Percentiles rank a stretch among this genome's conserved stretches.
Evolutionary conservation across 2,888 invertebrate species (phyloP).

Genomic region (Chloroclysta siterata): DNA sequence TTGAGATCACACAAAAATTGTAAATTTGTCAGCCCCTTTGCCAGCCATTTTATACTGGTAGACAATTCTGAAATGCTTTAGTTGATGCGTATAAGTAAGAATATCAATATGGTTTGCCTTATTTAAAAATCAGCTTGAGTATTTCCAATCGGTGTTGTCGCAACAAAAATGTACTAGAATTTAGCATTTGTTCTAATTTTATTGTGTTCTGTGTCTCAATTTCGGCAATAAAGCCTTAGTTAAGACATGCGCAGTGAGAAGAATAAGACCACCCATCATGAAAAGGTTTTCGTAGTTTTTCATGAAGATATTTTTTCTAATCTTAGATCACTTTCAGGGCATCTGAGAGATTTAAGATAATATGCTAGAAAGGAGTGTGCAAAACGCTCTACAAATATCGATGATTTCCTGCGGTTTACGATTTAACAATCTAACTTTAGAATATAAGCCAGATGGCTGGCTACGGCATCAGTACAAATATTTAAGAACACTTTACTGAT

Average conservation of each 20-base stretch:
- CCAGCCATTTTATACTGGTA: too few relatives aligned
- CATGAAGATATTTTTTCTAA: conserved; percentile 10
- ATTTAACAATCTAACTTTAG: conserved; percentile 84
- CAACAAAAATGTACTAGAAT: background rate
- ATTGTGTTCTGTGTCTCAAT: conserved; percentile 15
- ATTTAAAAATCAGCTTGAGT: background rate
- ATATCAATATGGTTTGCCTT: too few relatives aligned
- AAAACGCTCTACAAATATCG: conserved; percentile 66
- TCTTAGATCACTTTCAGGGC: background rate
- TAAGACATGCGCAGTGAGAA: conserved; percentile 71
- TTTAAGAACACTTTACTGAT: conserved; percentile 63
- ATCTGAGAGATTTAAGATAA: background rate
- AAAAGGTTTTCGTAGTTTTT: conserved; percentile 40
- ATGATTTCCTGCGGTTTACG: conserved; percentile 79
- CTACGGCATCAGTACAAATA: conserved; percentile 75
- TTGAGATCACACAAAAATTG: too few relatives aligned
- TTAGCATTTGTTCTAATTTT: background rate
- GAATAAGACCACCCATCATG: conserved; percentile 55
- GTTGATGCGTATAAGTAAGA: too few relatives aligned
- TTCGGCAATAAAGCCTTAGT: conserved; percentile 54
- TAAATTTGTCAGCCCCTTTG: too few relatives aligned
- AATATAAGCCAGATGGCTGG: conserved; percentile 83
- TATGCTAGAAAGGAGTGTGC: conserved; percentile 43
- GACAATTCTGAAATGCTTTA: too few relatives aligned
- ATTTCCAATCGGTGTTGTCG: background rate